Evolutionary conservation across 2,888 invertebrate species (phyloP).

Genomic region (Nymphalis c-album): DNA sequence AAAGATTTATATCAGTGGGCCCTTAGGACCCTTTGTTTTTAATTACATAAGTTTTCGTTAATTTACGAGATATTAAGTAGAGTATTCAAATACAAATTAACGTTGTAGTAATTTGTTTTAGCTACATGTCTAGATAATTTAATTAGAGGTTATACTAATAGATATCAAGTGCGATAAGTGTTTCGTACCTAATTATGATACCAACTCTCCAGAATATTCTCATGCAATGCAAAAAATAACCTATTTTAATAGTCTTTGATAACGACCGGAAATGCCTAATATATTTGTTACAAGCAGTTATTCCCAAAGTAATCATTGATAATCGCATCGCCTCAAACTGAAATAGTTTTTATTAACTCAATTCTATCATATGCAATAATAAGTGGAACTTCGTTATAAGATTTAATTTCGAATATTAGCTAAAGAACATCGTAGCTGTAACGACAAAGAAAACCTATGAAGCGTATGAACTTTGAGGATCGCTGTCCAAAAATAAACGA

Average conservation of each 20-base stretch:
- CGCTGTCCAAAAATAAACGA: conserved; percentile 44
- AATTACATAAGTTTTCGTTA: conserved; percentile 25
- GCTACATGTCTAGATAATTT: too few relatives aligned
- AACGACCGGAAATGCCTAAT: conserved; percentile 44
- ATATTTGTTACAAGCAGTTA: conserved; percentile 48
- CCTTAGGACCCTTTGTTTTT: conserved; percentile 35
- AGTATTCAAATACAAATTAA: too few relatives aligned
- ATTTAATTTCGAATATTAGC: too few relatives aligned
- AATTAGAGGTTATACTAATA: too few relatives aligned
- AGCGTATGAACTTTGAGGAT: conserved; percentile 46
- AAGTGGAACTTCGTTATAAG: neutral
- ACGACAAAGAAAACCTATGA: neutral
- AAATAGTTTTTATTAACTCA: neutral
- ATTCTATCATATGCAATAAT: neutral
- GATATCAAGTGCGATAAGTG: too few relatives aligned
- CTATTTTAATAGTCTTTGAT: neutral
- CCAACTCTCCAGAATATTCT: neutral
- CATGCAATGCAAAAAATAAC: neutral
- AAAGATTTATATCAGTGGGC: conserved; percentile 60
- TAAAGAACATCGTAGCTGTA: neutral
- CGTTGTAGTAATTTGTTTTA: too few relatives aligned
- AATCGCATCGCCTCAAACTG: neutral
- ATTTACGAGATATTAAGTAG: conserved; percentile 18
- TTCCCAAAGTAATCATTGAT: conserved; percentile 51
- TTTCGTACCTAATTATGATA: too few relatives aligned